These are phyloP conservation scores for Amblyopsis rosae DNA, from an alignment of 2,113 vertebrate species.

Conservation along the genomic window DNA sequence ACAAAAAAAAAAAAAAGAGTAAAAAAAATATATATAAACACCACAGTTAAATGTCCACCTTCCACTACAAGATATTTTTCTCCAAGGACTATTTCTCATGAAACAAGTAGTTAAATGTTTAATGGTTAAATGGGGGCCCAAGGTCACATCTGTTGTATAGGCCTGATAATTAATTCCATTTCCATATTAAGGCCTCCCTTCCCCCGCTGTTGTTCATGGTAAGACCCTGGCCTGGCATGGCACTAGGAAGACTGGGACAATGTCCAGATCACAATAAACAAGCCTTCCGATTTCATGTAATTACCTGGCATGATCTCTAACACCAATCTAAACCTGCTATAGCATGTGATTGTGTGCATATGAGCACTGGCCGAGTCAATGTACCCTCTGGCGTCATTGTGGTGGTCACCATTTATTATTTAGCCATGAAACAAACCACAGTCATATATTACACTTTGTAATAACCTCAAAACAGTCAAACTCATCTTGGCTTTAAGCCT, in stretches of 20 bases:
- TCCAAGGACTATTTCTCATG: conserved; percentile 9
- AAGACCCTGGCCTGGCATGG: conserved; percentile 53
- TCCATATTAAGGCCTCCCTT: conserved; percentile 59
- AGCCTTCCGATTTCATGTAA: conserved; percentile 57
- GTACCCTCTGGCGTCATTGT: too few species aligned
- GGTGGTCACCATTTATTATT: too few species aligned
- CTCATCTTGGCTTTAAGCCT: conserved; percentile 25
- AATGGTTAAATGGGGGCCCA: conserved; percentile 35
- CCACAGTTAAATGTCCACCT: background rate
- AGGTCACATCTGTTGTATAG: conserved; percentile 70
- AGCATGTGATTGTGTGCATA: conserved; percentile 36
- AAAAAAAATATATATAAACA: background rate
- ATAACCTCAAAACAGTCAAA: conserved; percentile 24
- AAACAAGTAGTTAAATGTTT: conserved; percentile 54
- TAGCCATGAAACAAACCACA: background rate
- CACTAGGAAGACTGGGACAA: conserved; percentile 61
- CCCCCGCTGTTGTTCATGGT: conserved; percentile 43
- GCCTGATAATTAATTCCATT: conserved; percentile 65
- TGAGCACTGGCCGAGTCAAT: conserved; percentile 1
- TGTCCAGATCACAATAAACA: conserved; percentile 70
- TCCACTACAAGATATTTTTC: conserved; percentile 16
- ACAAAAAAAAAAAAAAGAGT: background rate
- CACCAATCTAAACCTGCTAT: conserved; percentile 19
- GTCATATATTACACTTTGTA: background rate
- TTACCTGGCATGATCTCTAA: conserved; percentile 54